These are phyloP conservation scores for Littorina saxatilis DNA, from an alignment of 1,140 invertebrate species.

Conservation along the genomic window DNA sequence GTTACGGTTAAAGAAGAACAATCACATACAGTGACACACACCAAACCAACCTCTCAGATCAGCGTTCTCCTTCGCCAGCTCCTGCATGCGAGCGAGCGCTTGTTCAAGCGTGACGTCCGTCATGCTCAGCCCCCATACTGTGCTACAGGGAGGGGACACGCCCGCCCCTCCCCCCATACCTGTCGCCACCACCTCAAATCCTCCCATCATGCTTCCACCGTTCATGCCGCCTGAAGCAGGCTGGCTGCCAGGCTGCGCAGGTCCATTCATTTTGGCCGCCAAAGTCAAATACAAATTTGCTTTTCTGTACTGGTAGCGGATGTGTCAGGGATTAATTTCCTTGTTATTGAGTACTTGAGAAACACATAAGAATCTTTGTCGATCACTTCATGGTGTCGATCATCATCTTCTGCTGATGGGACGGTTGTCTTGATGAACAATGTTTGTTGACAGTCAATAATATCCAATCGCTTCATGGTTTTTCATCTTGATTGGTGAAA, in stretches of 20 bases:
- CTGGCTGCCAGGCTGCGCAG: slow-evolving; percentile 22
- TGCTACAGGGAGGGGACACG: slow-evolving; percentile 28
- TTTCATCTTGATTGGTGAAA: no score
- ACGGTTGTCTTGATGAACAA: no score
- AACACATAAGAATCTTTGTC: no score
- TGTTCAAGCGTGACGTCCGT: slow-evolving; percentile 60
- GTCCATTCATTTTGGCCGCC: slow-evolving; percentile 23
- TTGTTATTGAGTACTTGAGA: no score
- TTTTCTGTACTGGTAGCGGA: no score
- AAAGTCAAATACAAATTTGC: neutral
- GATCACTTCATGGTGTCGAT: no score
- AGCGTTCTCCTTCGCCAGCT: slow-evolving; percentile 56
- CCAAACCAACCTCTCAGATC: slow-evolving; percentile 52
- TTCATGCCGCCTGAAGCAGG: slow-evolving; percentile 10
- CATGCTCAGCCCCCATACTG: slow-evolving; percentile 39
- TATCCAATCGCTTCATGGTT: no score
- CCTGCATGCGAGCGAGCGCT: slow-evolving; percentile 54
- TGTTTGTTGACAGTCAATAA: no score
- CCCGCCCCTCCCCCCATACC: slow-evolving; percentile 13
- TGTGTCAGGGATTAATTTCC: no score
- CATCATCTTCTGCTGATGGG: no score
- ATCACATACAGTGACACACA: neutral
- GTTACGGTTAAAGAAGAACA: no score
- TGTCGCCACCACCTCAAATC: slow-evolving; percentile 5
- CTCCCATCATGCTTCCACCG: neutral